phyloP scores from a whole-genome alignment of 2,797 vertebrate genomes.

The Stomatorhinus walkeri region DNA sequence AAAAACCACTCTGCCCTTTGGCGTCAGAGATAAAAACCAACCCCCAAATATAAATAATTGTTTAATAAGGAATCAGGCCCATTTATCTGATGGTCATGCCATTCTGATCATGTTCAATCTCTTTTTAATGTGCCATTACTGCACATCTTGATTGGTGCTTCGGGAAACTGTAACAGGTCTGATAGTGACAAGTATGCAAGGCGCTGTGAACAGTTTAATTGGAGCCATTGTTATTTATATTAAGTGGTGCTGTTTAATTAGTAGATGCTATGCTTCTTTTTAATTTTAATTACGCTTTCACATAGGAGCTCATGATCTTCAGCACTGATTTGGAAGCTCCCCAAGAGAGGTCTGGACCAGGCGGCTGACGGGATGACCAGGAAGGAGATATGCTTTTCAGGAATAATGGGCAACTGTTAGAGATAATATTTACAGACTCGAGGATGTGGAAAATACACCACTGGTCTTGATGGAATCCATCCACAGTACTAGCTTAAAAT shows the following conservation, averaged over 20 bases:
- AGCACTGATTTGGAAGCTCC: background rate
- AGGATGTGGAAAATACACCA: background rate
- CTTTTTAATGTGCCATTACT: constrained; percentile 32
- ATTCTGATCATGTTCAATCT: constrained; percentile 51
- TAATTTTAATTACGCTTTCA: constrained; percentile 7
- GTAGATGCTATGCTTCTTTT: constrained; percentile 23
- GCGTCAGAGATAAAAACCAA: background rate
- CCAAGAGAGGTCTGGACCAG: background rate
- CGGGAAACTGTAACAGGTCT: constrained; percentile 31
- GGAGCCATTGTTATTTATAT: constrained; percentile 37
- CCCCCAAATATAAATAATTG: constrained; percentile 20
- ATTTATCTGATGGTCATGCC: constrained; percentile 49
- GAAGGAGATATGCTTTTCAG: background rate
- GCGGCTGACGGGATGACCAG: background rate
- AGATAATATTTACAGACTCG: background rate
- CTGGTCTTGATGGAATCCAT: background rate
- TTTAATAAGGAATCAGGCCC: constrained; percentile 25
- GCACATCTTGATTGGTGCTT: constrained; percentile 30
- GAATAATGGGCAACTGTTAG: background rate
- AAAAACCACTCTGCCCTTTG: constrained; percentile 13
- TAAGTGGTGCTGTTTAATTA: constrained; percentile 32
- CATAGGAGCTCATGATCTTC: background rate
- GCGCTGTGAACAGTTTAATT: constrained; percentile 31
- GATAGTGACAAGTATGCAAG: constrained; percentile 30
- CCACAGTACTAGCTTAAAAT: background rate